phyloP scores from a whole-genome alignment of 2,797 vertebrate species.

The Thalassophryne amazonica region DNA sequence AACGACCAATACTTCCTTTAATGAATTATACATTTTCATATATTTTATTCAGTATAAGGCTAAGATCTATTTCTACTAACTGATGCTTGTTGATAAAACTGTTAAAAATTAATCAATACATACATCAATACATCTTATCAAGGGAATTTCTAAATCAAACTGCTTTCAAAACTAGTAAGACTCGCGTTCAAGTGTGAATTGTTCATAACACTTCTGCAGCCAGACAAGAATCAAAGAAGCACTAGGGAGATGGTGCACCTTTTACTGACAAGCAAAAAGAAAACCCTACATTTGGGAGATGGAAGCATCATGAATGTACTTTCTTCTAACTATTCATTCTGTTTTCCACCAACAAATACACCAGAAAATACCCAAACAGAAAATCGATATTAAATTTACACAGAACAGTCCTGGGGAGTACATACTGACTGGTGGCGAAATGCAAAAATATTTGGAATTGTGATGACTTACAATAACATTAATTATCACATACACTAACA shows the following conservation, averaged over 20 bases:
- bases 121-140: constrained; percentile 23
- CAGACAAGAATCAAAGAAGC: constrained; percentile 31
- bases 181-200: constrained; percentile 37
- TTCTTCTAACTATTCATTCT: constrained; percentile 5
- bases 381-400: background rate
- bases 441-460: too few relatives aligned
- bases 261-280: constrained; percentile 37
- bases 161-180: constrained; percentile 50
- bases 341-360: background rate
- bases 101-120: constrained; percentile 45
- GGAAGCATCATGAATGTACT: background rate
- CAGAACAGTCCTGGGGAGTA: too few relatives aligned
- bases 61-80: background rate
- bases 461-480: too few relatives aligned
- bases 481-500: too few relatives aligned
- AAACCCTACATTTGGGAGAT: constrained; percentile 20
- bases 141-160: constrained; percentile 43
- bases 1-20: background rate
- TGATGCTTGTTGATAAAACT: constrained; percentile 21
- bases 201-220: constrained; percentile 30
- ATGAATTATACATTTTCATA: constrained; percentile 6
- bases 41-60: constrained; percentile 11
- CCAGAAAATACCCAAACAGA: constrained; percentile 8
- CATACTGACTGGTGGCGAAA: too few relatives aligned
- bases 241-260: constrained; percentile 24